Percentiles rank a stretch among this genome's conserved stretches.
These are phyloP conservation scores for Megastigmus dorsalis DNA, from an alignment of 2,888 invertebrate genomes.

Conservation along the genomic window DNA sequence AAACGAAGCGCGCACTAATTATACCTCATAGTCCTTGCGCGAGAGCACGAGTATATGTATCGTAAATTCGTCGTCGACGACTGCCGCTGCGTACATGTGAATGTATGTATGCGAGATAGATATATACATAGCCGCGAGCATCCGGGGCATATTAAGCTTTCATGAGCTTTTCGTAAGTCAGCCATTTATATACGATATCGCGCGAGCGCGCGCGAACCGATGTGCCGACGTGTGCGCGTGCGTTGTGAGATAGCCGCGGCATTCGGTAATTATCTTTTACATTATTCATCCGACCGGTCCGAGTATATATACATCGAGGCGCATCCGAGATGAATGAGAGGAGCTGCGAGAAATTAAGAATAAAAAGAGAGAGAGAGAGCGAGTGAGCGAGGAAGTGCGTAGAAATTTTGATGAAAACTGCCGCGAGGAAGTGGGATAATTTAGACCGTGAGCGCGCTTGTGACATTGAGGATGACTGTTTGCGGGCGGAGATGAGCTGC, in stretches of 20 bases:
- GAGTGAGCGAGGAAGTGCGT: neutral
- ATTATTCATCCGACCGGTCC: conserved; percentile 53
- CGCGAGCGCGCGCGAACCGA: neutral
- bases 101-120: neutral
- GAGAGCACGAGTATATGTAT: conserved; percentile 7
- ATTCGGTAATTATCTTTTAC: conserved; percentile 49
- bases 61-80: conserved; percentile 33
- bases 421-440: neutral
- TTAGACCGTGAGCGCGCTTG: neutral
- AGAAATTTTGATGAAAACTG: conserved; percentile 27
- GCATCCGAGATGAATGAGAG: neutral
- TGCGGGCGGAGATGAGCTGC: neutral
- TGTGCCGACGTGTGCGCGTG: neutral
- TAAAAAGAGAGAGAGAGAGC: neutral
- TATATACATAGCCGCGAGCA: conserved; percentile 7
- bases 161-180: conserved; percentile 53
- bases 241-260: neutral
- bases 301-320: too few species aligned
- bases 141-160: conserved; percentile 47
- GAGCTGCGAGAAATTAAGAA: neutral
- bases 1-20: conserved; percentile 20
- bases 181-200: conserved; percentile 50
- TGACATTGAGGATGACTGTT: conserved; percentile 34
- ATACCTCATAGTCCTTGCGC: conserved; percentile 23
- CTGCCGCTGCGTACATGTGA: neutral